Conservation (phyloP, 2,113 vertebrate species). For the Zeus faber region DNA sequence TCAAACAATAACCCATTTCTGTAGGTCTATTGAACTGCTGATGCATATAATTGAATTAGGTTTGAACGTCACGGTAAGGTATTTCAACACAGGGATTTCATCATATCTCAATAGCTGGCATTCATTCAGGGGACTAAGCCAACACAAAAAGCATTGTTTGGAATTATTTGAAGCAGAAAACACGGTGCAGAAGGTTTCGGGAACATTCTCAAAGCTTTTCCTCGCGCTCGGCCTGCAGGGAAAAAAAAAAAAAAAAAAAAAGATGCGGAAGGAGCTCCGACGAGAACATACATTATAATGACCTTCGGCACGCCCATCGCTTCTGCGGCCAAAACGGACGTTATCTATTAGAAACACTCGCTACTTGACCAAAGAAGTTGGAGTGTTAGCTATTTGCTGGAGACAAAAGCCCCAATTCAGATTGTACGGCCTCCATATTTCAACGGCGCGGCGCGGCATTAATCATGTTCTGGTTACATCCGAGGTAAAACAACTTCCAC, state of each 20-base stretch:
- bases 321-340: too few relatives aligned
- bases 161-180: slow-evolving; percentile 34
- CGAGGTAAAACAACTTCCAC: too few relatives aligned
- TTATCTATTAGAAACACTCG: too few relatives aligned
- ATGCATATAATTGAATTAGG: slow-evolving; percentile 71
- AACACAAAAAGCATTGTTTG: slow-evolving; percentile 48
- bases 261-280: too few relatives aligned
- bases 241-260: not conserved
- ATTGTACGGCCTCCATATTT: too few relatives aligned
- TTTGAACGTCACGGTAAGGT: slow-evolving; percentile 51
- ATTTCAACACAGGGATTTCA: slow-evolving; percentile 58
- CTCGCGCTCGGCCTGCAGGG: not conserved
- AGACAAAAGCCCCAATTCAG: too few relatives aligned
- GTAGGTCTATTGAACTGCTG: slow-evolving; percentile 57
- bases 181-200: slow-evolving; percentile 21
- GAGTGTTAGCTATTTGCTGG: too few relatives aligned
- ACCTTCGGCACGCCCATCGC: too few relatives aligned
- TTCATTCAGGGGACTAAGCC: slow-evolving; percentile 32
- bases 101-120: slow-evolving; percentile 34
- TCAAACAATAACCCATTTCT: slow-evolving; percentile 66
- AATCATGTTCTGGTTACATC: slow-evolving; percentile 3
- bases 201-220: slow-evolving; percentile 19
- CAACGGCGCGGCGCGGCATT: too few relatives aligned
- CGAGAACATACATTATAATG: too few relatives aligned
- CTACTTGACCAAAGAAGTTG: too few relatives aligned